phyloP scores from a whole-genome alignment of 64 coral and sea anemone genomes.

The Catalaphyllia jardinei region DNA sequence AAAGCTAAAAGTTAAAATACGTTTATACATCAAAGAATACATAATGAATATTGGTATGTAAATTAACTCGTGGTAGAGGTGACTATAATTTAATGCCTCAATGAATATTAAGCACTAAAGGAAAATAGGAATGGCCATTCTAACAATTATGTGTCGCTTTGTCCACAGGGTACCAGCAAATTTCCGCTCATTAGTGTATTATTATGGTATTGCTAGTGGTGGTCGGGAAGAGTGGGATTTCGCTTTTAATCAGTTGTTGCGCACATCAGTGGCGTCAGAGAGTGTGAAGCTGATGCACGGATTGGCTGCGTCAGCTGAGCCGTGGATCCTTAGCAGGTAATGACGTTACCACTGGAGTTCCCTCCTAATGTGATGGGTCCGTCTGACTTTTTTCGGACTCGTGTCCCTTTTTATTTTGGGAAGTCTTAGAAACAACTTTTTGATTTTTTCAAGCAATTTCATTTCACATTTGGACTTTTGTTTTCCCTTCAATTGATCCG shows the following conservation, averaged over 20 bases:
- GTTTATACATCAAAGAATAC: too few relatives aligned
- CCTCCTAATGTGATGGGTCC: neutral
- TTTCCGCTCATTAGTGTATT: conserved; percentile 68
- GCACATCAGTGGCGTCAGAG: conserved; percentile 55
- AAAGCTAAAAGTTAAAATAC: too few relatives aligned
- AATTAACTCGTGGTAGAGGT: too few relatives aligned
- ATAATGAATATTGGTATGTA: too few relatives aligned
- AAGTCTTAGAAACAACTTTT: too few relatives aligned
- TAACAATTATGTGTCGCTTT: neutral
- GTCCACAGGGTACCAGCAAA: conserved; percentile 68
- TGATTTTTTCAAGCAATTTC: too few relatives aligned
- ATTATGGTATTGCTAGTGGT: conserved; percentile 68
- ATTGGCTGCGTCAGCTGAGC: conserved; percentile 66
- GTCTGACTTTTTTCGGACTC: too few relatives aligned
- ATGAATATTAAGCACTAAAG: neutral
- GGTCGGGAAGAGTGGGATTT: conserved; percentile 84
- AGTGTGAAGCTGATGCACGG: conserved; percentile 58
- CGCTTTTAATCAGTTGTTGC: conserved; percentile 63
- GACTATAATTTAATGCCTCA: too few relatives aligned
- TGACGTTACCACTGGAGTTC: neutral
- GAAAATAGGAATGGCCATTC: too few relatives aligned
- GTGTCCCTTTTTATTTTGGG: too few relatives aligned
- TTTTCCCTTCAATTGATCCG: too few relatives aligned
- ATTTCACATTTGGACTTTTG: too few relatives aligned
- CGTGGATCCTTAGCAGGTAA: conserved; percentile 79